phyloP scores from a whole-genome alignment of 2,888 invertebrate genomes.

The Xanthia icteritia region DNA sequence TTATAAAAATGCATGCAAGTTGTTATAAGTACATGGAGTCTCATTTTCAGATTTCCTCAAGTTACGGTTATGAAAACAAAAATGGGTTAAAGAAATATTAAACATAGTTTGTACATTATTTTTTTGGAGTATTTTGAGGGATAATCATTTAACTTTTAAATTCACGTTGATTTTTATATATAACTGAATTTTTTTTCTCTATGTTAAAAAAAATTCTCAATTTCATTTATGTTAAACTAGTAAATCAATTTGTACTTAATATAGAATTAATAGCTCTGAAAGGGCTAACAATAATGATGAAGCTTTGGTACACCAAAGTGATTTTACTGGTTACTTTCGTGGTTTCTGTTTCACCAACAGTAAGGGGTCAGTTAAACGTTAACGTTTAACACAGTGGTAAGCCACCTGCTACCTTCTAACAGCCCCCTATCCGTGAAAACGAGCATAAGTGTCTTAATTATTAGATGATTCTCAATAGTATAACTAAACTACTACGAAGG shows the following conservation, averaged over 20 bases:
- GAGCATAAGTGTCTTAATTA: not conserved
- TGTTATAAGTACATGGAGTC: too few relatives aligned
- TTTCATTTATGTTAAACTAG: not conserved
- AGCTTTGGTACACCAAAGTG: not conserved
- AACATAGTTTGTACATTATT: too few relatives aligned
- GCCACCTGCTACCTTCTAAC: too few relatives aligned
- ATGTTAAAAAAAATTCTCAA: too few relatives aligned
- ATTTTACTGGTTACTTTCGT: too few relatives aligned
- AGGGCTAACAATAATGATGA: not conserved
- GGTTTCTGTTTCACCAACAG: too few relatives aligned
- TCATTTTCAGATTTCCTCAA: constrained; percentile 5
- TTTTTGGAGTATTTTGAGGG: not conserved
- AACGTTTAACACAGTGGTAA: too few relatives aligned
- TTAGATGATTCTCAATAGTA: not conserved
- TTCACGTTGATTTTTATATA: not conserved
- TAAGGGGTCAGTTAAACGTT: too few relatives aligned
- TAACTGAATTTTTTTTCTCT: too few relatives aligned
- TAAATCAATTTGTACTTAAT: not conserved
- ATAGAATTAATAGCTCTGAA: not conserved
- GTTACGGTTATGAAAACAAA: not conserved
- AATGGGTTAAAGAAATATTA: not conserved
- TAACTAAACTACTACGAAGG: not conserved
- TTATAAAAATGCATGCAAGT: too few relatives aligned
- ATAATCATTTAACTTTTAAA: not conserved
- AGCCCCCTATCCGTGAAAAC: too few relatives aligned